Conservation (phyloP, 2,888 invertebrate species). For the Myopa testacea region DNA sequence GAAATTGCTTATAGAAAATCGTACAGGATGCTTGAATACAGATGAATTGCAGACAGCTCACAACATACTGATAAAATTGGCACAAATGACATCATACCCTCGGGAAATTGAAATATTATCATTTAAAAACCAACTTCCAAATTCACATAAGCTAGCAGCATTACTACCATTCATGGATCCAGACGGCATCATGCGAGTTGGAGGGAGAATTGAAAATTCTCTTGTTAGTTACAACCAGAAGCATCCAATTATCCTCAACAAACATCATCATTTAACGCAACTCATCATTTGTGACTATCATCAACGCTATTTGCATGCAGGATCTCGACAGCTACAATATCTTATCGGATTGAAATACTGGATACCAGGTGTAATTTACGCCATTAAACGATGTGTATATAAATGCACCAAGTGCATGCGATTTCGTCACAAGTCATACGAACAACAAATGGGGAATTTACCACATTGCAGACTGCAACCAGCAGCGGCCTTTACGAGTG, state of each 20-base stretch:
- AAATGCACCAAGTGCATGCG: constrained; percentile 36
- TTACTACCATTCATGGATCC: constrained; percentile 33
- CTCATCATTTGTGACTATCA: constrained; percentile 27
- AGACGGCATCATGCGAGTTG: constrained; percentile 17
- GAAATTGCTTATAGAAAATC: neutral
- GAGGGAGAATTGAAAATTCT: constrained; percentile 27
- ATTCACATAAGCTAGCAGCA: constrained; percentile 10
- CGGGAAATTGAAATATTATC: neutral
- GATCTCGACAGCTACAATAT: constrained; percentile 27
- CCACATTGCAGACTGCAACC: constrained; percentile 17
- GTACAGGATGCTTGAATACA: neutral
- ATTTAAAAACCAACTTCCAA: constrained; percentile 4
- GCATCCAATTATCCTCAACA: constrained; percentile 23
- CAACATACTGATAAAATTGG: constrained; percentile 4
- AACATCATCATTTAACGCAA: constrained; percentile 14
- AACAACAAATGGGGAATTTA: constrained; percentile 38
- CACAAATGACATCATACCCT: neutral
- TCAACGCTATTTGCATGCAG: constrained; percentile 22
- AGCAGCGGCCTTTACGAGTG: constrained; percentile 33
- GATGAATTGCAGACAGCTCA: constrained; percentile 31
- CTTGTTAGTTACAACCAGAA: constrained; percentile 21
- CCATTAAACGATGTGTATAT: constrained; percentile 29
- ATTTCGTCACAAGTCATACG: neutral
- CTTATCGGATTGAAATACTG: constrained; percentile 28
- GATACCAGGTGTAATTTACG: constrained; percentile 17